Conservation (phyloP, 1,140 invertebrate genomes). For the Megalopta genalis region DNA sequence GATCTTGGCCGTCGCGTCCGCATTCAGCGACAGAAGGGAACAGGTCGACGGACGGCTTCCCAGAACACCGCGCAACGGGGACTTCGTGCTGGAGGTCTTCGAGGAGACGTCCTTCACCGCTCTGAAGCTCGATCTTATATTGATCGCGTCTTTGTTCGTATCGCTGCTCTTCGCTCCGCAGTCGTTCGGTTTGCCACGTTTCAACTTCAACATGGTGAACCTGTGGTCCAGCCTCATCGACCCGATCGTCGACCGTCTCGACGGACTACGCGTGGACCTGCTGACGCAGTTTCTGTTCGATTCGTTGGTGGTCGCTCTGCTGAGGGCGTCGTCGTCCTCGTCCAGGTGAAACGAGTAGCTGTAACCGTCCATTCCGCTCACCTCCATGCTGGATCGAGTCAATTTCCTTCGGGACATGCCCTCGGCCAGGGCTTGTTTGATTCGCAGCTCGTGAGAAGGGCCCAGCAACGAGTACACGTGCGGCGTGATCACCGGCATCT, state of each 20-base stretch:
- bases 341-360: slow-evolving; percentile 28
- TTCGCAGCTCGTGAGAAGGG: slow-evolving; percentile 45
- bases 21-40: slow-evolving; percentile 3
- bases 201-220: slow-evolving; percentile 34
- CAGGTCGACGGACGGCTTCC: slow-evolving; percentile 2
- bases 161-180: background rate
- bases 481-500: slow-evolving; percentile 47
- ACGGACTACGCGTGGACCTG: slow-evolving; percentile 19
- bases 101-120: background rate
- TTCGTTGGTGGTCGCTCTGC: background rate
- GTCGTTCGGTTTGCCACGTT: background rate
- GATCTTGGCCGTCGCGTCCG: background rate
- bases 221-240: background rate
- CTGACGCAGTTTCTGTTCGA: slow-evolving; percentile 24
- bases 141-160: background rate
- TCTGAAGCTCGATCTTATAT: slow-evolving; percentile 7
- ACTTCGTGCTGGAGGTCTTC: slow-evolving; percentile 30
- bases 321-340: slow-evolving; percentile 24
- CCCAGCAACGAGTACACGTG: slow-evolving; percentile 54
- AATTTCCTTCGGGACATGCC: background rate
- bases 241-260: background rate
- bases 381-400: background rate
- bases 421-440: slow-evolving; percentile 39
- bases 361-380: background rate
- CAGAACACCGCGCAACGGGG: slow-evolving; percentile 3